A percentile compares a stretch with the other conserved stretches of the same genome.
Evolutionary conservation across 2,888 invertebrate species (phyloP).

Genomic region (Bedellia somnulentella): DNA sequence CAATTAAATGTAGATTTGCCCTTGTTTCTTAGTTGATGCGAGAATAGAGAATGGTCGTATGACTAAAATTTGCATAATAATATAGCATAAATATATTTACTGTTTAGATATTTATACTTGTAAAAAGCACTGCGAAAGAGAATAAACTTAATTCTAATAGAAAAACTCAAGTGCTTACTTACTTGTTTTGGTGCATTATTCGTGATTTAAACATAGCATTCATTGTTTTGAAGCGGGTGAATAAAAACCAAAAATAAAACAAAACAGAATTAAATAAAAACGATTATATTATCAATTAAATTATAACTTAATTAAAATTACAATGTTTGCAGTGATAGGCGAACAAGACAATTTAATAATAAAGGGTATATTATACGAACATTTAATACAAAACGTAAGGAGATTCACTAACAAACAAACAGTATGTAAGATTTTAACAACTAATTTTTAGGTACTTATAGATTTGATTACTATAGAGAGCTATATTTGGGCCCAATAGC

Average conservation of each 20-base stretch:
- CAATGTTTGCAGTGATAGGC: constrained; percentile 20
- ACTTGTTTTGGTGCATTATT: no score
- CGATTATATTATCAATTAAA: constrained; percentile 55
- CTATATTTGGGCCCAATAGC: constrained; percentile 7
- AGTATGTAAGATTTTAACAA: constrained; percentile 22
- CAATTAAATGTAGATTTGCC: no score
- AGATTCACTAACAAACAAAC: constrained; percentile 41
- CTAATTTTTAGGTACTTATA: constrained; percentile 9
- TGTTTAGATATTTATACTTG: no score
- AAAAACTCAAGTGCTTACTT: no score
- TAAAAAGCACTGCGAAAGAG: no score
- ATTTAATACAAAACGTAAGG: constrained; percentile 32
- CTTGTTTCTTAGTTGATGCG: no score
- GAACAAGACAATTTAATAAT: constrained; percentile 3
- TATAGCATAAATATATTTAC: no score
- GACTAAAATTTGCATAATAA: no score
- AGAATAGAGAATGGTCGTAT: no score
- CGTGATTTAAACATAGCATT: no score
- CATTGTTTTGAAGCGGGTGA: background rate
- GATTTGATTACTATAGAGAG: constrained; percentile 13
- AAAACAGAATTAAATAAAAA: constrained; percentile 53
- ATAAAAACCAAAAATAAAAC: constrained; percentile 41
- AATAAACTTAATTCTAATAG: no score
- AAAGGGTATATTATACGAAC: background rate
- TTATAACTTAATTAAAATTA: constrained; percentile 38